Evolutionary conservation across 2,888 invertebrate species (phyloP), one percentile per base, ranked within the genome.

Genomic region (Aspidiotus destructor): DNA sequence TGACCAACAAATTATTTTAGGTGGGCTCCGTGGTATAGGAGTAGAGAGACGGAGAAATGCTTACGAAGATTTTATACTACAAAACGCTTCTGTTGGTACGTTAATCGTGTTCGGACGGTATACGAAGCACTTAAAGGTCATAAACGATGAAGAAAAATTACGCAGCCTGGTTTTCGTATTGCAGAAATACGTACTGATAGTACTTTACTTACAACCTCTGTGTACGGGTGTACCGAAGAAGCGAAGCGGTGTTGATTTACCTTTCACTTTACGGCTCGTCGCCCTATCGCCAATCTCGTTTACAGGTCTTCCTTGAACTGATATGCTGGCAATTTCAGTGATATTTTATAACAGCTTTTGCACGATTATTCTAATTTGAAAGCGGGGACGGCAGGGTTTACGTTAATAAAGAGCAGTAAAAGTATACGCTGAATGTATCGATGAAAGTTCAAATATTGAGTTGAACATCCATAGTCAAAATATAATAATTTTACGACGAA

Each of bases 251-350:
- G 11, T n/a, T 57, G 57, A 60, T 60, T 17, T 41, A 41, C 60
- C 60, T 60, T 60, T 60, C 60, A 60, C 60, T 60, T 60, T 15
- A 60, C 60, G 7, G 60, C 60, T 40, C 11, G 60, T 60, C 60
- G 41, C 60, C 41, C 60, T 60, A 17, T 40, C 60, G 11, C 11
- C 40, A 60, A 60, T 60, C 28, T 40, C 41, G 13, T 17, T 40
- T 28, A 60, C 60, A 60, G 41, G 60, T 60, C 28, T 60, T 60
- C 60, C 60, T 60, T 60, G 60, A 60, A 60, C 60, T 41, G 41
- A 40, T 16, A 28, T 28, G 57, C n/a, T 48, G 48, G 48, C n/a
- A 48, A 48, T 48, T 48, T 48, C 48, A 48, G 48, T 48, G n/a
- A n/a, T 52, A n/a, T 52, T 55, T 55, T 17, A 55, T 55, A 15